phyloP scores from a whole-genome alignment of 1,140 invertebrate genomes.

The Halesus radiatus region DNA sequence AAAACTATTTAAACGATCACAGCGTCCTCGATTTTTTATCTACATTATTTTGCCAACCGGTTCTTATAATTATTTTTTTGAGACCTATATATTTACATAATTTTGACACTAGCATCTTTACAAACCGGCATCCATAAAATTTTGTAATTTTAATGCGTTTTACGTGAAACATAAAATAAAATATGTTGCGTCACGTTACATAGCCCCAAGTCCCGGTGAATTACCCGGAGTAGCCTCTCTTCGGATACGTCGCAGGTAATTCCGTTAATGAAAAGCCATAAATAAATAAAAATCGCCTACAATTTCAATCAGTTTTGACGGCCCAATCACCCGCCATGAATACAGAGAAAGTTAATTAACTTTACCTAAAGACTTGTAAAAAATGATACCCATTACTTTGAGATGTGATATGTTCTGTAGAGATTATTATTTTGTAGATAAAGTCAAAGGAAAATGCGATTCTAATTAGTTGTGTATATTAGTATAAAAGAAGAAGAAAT shows the following conservation, averaged over 20 bases:
- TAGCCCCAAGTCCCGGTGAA: background rate
- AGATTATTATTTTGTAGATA: too few relatives aligned
- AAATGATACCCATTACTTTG: too few relatives aligned
- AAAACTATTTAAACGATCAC: too few relatives aligned
- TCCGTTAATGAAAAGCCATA: conserved; percentile 24
- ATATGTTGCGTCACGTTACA: background rate
- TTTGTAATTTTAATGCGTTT: conserved; percentile 18
- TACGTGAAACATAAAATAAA: background rate
- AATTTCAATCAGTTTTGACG: conserved; percentile 5
- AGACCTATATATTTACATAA: too few relatives aligned
- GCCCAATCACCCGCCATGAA: background rate
- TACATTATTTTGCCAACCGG: too few relatives aligned
- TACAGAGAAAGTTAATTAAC: conserved; percentile 12
- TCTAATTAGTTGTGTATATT: too few relatives aligned
- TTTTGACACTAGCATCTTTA: background rate
- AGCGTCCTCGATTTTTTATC: too few relatives aligned
- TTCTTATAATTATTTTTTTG: too few relatives aligned
- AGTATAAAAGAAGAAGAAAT: too few relatives aligned
- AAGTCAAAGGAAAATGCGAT: too few relatives aligned
- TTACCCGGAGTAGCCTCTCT: conserved; percentile 3
- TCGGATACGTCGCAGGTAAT: background rate
- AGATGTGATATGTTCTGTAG: too few relatives aligned
- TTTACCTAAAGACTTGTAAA: background rate
- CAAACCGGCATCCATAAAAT: background rate
- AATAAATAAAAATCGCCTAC: conserved; percentile 9